Base-by-base conservation (phyloP, 2,888 invertebrate genomes). In the Loripinus fragilis region DNA sequence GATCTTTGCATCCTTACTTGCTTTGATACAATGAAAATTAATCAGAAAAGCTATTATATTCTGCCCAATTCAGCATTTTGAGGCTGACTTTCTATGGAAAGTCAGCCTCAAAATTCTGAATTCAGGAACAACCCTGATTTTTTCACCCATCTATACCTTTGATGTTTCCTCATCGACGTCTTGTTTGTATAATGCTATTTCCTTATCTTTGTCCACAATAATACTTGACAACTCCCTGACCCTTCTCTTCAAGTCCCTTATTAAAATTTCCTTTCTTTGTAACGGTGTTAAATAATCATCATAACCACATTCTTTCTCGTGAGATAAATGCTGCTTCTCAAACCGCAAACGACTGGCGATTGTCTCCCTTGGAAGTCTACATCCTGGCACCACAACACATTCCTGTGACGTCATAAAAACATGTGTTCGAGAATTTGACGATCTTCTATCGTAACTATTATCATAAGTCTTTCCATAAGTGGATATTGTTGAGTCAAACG, bases 221-320 rank as follows among this genome's bases (percentile, higher is more conserved):
- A 77, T 67, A 33, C 76, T 81, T 60, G 83, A 81, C 48, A 88
- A 76, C n/a, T 88, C 85, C 66, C 85, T 81, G 3, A 89, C 77
- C 67, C 89, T 86, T 8, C 78, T 74, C 73, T 82, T 88, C 30
- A 89, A 66, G 30, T 89, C 86, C 48, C 80, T 85, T 17, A 90
- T 76, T 23, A 86, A 64, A 23, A 85, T 84, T 23, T 90, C 90
- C 68, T 88, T 90, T 41, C 90, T 80, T 76, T 90, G 90, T 50
- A 86, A 86, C 3, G 90, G 90, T 3, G 90, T 90, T 73, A 87
- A 69, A 76, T 90, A 90, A 8, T 81, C 81, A n/a, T 87, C 83
- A 35, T 73, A 71, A 0, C 81, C 76, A 17, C 33, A 48, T 5
- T 45, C 23, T 5, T 30, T 55, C 1, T 82, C 85, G 70, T 89